phyloP scores from a whole-genome alignment of 92 coral and sea anemone genomes.

The Heliopora coerulea region DNA sequence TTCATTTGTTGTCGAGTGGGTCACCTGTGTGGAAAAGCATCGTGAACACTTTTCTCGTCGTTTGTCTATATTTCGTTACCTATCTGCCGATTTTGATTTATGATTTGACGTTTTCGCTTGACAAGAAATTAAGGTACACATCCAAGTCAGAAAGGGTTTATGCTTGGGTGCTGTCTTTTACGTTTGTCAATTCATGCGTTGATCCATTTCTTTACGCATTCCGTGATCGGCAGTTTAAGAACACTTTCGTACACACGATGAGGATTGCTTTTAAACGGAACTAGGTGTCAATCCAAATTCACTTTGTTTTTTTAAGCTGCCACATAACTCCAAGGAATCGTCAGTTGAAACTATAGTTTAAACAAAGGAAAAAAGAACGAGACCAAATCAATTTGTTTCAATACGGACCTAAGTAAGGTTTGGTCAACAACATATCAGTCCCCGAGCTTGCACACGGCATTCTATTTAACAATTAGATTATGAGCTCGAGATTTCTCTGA shows the following conservation, averaged over 20 bases:
- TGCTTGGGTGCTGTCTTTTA: conserved; percentile 26
- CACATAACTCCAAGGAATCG: too few species aligned
- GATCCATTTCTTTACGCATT: conserved; percentile 23
- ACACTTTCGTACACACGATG: background rate
- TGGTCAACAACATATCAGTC: too few species aligned
- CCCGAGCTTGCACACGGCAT: too few species aligned
- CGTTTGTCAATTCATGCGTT: conserved; percentile 16
- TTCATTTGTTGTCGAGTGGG: background rate
- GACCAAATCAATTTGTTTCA: too few species aligned
- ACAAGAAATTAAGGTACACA: conserved; percentile 14
- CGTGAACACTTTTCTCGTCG: background rate
- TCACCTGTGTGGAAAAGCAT: conserved; percentile 13
- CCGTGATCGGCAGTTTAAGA: conserved; percentile 17
- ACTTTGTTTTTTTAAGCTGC: background rate
- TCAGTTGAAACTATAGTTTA: too few species aligned
- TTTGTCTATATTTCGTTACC: conserved; percentile 4
- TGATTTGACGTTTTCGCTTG: conserved; percentile 20
- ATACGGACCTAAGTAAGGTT: too few species aligned
- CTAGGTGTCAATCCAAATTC: background rate
- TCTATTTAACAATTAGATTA: too few species aligned
- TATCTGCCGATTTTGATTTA: conserved; percentile 21
- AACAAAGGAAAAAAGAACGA: too few species aligned
- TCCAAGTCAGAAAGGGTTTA: conserved; percentile 23
- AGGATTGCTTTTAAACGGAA: background rate
- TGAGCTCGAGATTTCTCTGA: too few species aligned